A percentile compares a stretch with the other conserved stretches of the same genome.
phyloP scores from a whole-genome alignment of 30 jellyfish, hydroid and myxozoan species.

The Hydra vulgaris region DNA sequence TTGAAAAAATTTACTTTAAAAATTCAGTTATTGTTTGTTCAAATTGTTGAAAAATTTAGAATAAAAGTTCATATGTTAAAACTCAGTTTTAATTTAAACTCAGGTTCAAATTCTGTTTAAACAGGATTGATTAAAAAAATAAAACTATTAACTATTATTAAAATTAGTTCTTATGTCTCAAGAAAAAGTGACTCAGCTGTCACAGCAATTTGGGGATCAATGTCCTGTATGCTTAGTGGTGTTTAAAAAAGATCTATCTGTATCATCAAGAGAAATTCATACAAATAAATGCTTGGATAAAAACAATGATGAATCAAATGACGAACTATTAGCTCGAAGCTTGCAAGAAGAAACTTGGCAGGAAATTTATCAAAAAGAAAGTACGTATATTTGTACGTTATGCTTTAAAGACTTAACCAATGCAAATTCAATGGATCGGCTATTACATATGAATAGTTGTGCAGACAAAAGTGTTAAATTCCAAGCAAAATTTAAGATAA shows the following conservation, averaged over 20 bases:
- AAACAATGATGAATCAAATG: background rate
- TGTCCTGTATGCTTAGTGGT: conserved; percentile 13
- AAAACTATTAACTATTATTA: too few species aligned
- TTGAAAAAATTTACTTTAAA: too few species aligned
- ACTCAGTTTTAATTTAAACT: too few species aligned
- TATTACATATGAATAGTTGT: conserved; percentile 7
- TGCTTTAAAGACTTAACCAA: conserved; percentile 6
- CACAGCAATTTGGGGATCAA: background rate
- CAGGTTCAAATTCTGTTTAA: too few species aligned
- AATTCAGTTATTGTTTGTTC: too few species aligned
- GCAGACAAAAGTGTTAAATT: background rate
- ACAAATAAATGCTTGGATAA: conserved; percentile 15
- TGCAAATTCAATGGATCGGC: background rate
- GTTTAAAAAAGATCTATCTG: background rate
- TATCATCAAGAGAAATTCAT: conserved; percentile 10
- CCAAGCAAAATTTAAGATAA: background rate
- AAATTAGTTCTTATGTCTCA: background rate
- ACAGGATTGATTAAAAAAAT: too few species aligned
- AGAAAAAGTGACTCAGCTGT: background rate
- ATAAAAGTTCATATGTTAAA: too few species aligned
- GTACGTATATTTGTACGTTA: background rate
- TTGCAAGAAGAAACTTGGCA: conserved; percentile 11
- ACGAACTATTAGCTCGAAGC: conserved; percentile 21
- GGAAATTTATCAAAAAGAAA: background rate
- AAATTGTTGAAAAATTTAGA: too few species aligned